Percentiles rank a stretch among this genome's conserved stretches.
Conservation (phyloP, 2,888 invertebrate genomes). For the Caprella mutica region DNA sequence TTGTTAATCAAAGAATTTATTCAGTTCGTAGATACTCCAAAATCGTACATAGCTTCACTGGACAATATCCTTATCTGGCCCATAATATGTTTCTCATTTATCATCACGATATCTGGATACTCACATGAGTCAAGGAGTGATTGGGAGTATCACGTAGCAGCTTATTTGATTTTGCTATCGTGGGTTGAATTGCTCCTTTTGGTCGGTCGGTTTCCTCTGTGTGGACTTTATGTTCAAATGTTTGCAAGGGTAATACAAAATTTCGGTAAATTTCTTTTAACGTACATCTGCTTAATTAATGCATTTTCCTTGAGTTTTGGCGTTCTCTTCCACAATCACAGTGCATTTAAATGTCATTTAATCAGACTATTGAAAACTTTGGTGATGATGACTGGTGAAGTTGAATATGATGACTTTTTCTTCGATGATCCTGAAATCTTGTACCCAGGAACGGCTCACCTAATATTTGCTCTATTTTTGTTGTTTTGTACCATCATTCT, state of each 20-base stretch:
- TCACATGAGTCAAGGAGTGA: constrained; percentile 47
- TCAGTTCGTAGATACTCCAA: constrained; percentile 61
- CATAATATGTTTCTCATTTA: constrained; percentile 58
- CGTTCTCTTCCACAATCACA: constrained; percentile 55
- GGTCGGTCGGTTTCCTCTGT: constrained; percentile 71
- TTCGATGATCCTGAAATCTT: constrained; percentile 44
- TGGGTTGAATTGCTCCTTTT: constrained; percentile 79
- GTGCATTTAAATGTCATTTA: constrained; percentile 16
- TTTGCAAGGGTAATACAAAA: constrained; percentile 48
- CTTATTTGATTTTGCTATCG: constrained; percentile 65
- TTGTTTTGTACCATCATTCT: constrained; percentile 67
- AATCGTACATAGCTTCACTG: constrained; percentile 63
- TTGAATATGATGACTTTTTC: constrained; percentile 64
- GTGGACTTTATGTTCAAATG: constrained; percentile 65
- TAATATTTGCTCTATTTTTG: constrained; percentile 64
- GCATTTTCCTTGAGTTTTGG: constrained; percentile 70
- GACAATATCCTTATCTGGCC: constrained; percentile 74
- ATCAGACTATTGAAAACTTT: constrained; percentile 56
- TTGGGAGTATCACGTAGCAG: constrained; percentile 72
- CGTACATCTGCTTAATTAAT: constrained; percentile 65
- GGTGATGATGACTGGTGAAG: constrained; percentile 79
- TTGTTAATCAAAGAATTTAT: constrained; percentile 71
- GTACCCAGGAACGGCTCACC: constrained; percentile 61
- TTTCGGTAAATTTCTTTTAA: constrained; percentile 66
- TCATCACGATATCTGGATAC: constrained; percentile 40